Conservation (phyloP, 2,113 vertebrate species). For the Sinocyclocheilus rhinocerous region DNA sequence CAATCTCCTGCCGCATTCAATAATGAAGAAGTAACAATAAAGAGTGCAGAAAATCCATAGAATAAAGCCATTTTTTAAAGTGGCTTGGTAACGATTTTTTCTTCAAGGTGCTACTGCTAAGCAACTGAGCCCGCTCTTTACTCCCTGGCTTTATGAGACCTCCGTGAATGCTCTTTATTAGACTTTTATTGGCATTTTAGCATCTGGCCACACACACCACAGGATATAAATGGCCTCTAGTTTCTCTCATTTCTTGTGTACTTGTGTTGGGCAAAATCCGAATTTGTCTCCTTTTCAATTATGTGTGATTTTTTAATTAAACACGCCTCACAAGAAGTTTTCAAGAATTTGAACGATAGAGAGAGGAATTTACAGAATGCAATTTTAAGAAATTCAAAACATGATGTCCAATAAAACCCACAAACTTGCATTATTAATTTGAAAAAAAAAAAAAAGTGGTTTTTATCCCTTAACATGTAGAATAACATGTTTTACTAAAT, state of each 20-base stretch:
- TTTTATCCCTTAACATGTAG: not conserved
- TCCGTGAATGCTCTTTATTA: constrained; percentile 44
- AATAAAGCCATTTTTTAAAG: constrained; percentile 27
- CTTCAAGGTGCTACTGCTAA: constrained; percentile 18
- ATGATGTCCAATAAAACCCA: not conserved
- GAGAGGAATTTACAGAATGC: not conserved
- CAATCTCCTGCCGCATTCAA: constrained; percentile 10
- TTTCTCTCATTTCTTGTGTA: constrained; percentile 7
- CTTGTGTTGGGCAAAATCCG: not conserved
- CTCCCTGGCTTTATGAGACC: constrained; percentile 29
- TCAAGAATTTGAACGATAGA: not conserved
- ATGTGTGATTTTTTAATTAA: not conserved
- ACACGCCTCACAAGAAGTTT: not conserved
- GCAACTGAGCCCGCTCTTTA: constrained; percentile 17
- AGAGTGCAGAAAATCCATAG: constrained; percentile 5
- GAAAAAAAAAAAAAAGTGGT: too few relatives aligned
- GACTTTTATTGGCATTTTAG: constrained; percentile 29
- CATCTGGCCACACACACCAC: constrained; percentile 22
- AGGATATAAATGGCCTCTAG: not conserved
- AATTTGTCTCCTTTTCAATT: not conserved
- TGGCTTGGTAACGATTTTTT: constrained; percentile 37
- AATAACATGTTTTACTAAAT: not conserved
- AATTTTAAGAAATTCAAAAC: not conserved
- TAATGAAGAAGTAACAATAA: constrained; percentile 12
- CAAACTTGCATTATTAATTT: too few relatives aligned